Evolutionary conservation across 2,113 vertebrate genomes (phyloP), one percentile per base, ranked within the genome.

Genomic region (Lontra canadensis): DNA sequence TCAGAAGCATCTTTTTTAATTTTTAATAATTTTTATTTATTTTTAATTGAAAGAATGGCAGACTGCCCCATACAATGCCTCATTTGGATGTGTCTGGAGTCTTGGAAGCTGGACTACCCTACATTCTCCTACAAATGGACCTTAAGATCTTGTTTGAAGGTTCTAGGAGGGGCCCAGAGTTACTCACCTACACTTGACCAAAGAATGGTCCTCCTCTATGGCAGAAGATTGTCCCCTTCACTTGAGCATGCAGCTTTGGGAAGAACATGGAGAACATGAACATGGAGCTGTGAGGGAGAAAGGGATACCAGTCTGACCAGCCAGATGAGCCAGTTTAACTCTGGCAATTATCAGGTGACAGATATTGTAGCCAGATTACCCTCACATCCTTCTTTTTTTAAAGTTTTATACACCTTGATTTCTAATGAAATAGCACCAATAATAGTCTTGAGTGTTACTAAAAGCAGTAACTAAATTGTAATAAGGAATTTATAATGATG

Each of bases 391-490:
- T 73, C 52, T 73, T 23, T 73, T 95, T 61, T 78, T 55, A 21
- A 20, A 80, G 7, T 1, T 79, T 55, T 96, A 25, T 87, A 23
- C 13, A 87, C 12, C 29, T 61, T 52, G 29, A 52, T 83, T 91
- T 4, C 25, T 84, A 67, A 88, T 21, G 4, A 98, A 92, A n/a
- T 7, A 12, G 34, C 20, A 96, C 18, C 0, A 59, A 1, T 84
- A 44, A 7, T 59, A 12, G 7, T 0, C 0, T 81, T 52, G 82
- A 97, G 88, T 81, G 4, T 2, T 36, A 1, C 82, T 65, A 86
- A 92, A 95, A 90, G 25, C 1, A 86, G 7, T 42, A 96, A 96
- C 10, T 78, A 90, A 92, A 84, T 44, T 65, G 20, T 61, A 88
- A 7, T 88, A 83, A 80, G 9, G 2, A 1, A 10, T 36, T 97